phyloP scores from a whole-genome alignment of 2,888 invertebrate genomes.

The Pecten maximus region DNA sequence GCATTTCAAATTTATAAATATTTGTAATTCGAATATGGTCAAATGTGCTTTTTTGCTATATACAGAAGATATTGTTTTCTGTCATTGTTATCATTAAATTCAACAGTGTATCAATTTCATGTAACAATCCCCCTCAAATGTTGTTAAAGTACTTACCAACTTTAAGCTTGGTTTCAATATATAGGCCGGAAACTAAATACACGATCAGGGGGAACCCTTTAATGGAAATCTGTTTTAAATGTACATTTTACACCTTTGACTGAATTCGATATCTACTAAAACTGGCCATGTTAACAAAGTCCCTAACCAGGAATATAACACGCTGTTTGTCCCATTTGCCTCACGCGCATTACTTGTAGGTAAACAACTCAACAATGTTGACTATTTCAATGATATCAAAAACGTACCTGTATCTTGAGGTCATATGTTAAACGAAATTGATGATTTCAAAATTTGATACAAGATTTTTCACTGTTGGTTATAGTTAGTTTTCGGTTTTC shows the following conservation, averaged over 20 bases:
- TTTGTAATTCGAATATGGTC: constrained; percentile 22
- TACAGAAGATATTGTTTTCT: constrained; percentile 35
- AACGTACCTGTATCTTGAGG: background rate
- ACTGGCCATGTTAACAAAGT: background rate
- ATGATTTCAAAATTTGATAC: constrained; percentile 1
- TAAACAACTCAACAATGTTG: background rate
- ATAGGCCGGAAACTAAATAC: background rate
- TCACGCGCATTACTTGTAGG: background rate
- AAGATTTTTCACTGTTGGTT: background rate
- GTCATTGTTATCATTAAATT: background rate
- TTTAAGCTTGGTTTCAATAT: background rate
- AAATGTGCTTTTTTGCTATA: constrained; percentile 9
- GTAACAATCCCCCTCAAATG: constrained; percentile 15
- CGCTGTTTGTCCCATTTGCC: background rate
- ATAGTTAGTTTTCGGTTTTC: background rate
- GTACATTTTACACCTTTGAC: constrained; percentile 13
- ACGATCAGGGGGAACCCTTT: background rate
- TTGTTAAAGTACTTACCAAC: background rate
- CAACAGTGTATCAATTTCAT: constrained; percentile 4
- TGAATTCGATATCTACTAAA: constrained; percentile 1
- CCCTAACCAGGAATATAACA: background rate
- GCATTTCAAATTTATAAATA: constrained; percentile 13
- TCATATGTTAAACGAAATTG: background rate
- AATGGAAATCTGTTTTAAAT: constrained; percentile 20
- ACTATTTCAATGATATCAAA: background rate